Evolutionary conservation across 2,888 invertebrate species (phyloP), one percentile per base, ranked within the genome.

Genomic region (Axea sp.): DNA sequence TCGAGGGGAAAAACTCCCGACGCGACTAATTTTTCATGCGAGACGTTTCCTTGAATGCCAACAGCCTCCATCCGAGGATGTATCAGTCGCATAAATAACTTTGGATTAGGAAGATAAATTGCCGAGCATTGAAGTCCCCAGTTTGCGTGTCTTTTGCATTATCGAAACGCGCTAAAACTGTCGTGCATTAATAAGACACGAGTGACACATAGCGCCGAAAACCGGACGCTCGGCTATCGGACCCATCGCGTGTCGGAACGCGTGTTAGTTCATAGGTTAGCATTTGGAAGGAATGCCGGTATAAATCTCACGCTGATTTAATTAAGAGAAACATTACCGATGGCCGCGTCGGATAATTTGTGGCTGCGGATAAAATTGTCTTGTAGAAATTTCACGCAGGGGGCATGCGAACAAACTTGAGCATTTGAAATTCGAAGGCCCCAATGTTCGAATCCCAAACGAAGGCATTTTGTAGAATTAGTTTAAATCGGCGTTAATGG

Each of bases 251-350:
- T 68, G 43, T 53, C 45, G 24, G 17, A 19, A 51, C 59, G 49
- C 26, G 12, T 43, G 69, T 62, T 31, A 47, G 62, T 69, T 69
- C 53, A 39, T n/a, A 69, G 62, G 69, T 69, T 17, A 62, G 39
- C 69, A 26, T 17, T 45, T 31, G 24, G 22, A 11, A 37, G 39
- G 14, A 39, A 69, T 37, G 22, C 14, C 45, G n/a, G 30, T 14
- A 28, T 41, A 41, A 60, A 60, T 60, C 53, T 60, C 26, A 51
- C 28, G 9, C 39, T 55, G 47, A 65, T 65, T 65, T 55, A 45
- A 55, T 65, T 65, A 65, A 37, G 19, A 26, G 15, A 11, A 28
- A 35, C 1, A 43, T 35, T 35, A 53, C 14, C 8, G 31, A 28
- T 35, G 14, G 11, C 4, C n/a, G 5, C n/a, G 22, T 3, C 2